Base-by-base conservation (phyloP, 2,888 invertebrate species). In the Shargacucullia verbasci region DNA sequence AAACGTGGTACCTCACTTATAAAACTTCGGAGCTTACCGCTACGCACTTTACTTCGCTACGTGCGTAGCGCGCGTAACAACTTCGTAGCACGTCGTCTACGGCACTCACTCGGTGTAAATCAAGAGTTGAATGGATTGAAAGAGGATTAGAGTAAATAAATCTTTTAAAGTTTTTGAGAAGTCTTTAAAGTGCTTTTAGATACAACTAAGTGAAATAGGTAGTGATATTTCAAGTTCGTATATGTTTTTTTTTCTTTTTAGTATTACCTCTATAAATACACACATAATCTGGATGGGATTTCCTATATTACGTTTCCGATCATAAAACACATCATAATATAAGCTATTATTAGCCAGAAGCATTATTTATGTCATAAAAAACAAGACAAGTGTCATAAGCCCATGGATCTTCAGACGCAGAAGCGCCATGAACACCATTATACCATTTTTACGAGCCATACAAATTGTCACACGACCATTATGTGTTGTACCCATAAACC, bases 21-120 rank as follows among this genome's bases (percentile, higher is more conserved):
- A 27, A 25, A 57, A 63, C 52, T 62, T 62, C 41, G 10, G 1
- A 49, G 60, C 49, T 73, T 53, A 57, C 39, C 59, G 73, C 77
- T 81, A 78, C 78, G 80, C 31, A n/a, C 20, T 47, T 69, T 70
- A 71, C 33, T 56, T 50, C 47, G 53, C 80, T 83, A 83, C 83
- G 81, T 78, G 76, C 78, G 83, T 83, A 83, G 80, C 71, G 12
- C 55, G 20, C 43, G 61, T 65, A 76, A 76, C 59, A 45, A 57
- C 27, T 55, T 61, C 78, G 80, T 79, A 79, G 80, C 73, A 53
- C 49, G 55, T 58, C 43, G 40, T 60, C 67, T 70, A 67, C 71
- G 55, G 25, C 43, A 41, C 20, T 43, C 27, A 39, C 14, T 33
- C 27, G 13, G 33, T 62, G 40, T 57, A 50, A 40, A 29, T 52